Evolutionary conservation across 1,140 invertebrate genomes (phyloP).

Genomic region (Leguminivora glycinivorella): DNA sequence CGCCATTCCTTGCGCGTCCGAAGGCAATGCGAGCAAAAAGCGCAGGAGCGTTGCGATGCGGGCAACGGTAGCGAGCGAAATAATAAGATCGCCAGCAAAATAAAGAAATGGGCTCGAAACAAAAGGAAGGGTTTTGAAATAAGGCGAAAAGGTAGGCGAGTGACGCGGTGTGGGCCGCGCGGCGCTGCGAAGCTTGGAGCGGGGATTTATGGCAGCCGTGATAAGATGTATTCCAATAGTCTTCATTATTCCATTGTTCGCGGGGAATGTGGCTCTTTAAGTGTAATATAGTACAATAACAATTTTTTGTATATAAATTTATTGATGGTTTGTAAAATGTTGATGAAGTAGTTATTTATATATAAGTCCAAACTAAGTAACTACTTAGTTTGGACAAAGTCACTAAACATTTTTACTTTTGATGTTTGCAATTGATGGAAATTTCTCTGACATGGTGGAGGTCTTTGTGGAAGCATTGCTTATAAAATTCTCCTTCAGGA

Average conservation of each 20-base stretch:
- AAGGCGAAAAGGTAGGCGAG: slow-evolving; percentile 75
- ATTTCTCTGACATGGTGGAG: too few relatives aligned
- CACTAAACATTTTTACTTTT: too few relatives aligned
- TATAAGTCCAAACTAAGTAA: too few relatives aligned
- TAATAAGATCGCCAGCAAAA: slow-evolving; percentile 78
- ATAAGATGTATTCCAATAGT: slow-evolving; percentile 2
- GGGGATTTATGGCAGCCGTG: slow-evolving; percentile 34
- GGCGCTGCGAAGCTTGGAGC: slow-evolving; percentile 47
- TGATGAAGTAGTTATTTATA: too few relatives aligned
- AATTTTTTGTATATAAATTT: background rate
- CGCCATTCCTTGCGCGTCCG: slow-evolving; percentile 66
- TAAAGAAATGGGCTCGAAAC: slow-evolving; percentile 73
- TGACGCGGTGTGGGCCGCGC: slow-evolving; percentile 71
- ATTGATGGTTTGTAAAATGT: too few relatives aligned
- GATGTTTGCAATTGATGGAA: too few relatives aligned
- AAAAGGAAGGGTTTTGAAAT: slow-evolving; percentile 75
- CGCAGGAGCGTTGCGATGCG: slow-evolving; percentile 59
- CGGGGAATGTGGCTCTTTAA: background rate
- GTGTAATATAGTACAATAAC: background rate
- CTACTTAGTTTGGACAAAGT: too few relatives aligned
- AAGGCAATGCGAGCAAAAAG: slow-evolving; percentile 70
- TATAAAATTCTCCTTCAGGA: too few relatives aligned
- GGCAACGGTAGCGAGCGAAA: slow-evolving; percentile 75
- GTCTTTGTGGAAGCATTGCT: too few relatives aligned
- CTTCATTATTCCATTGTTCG: background rate